Conservation (phyloP, 2,888 invertebrate genomes). For the Dryobotodes eremita region DNA sequence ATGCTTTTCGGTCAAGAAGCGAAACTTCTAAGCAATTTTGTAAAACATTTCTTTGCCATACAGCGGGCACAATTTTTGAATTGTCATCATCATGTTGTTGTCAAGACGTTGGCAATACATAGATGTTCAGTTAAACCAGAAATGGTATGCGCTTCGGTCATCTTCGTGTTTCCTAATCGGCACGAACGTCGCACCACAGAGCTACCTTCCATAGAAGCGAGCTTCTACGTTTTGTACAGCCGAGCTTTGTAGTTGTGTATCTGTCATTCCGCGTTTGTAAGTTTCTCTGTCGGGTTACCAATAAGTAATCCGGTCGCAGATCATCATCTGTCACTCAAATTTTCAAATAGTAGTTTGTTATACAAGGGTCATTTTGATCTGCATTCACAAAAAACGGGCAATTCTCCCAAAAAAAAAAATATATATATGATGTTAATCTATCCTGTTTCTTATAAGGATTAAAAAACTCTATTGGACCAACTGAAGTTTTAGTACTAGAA, state of each 20-base stretch:
- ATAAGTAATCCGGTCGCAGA: neutral
- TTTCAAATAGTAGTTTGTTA: too few relatives aligned
- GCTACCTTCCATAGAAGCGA: neutral
- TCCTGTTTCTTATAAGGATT: too few relatives aligned
- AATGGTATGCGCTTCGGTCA: too few relatives aligned
- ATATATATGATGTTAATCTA: too few relatives aligned
- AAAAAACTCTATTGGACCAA: too few relatives aligned
- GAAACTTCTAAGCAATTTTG: neutral
- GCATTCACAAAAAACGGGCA: too few relatives aligned
- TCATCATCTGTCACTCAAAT: too few relatives aligned
- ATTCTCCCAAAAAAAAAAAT: too few relatives aligned
- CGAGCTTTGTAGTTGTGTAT: neutral
- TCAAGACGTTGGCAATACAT: neutral
- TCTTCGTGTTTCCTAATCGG: neutral
- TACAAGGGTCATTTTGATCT: too few relatives aligned
- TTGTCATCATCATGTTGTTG: neutral
- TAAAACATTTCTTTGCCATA: neutral
- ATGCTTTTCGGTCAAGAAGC: neutral
- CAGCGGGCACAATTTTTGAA: neutral
- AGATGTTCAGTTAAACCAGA: neutral
- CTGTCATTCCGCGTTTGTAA: neutral
- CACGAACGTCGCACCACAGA: neutral
- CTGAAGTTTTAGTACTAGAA: too few relatives aligned
- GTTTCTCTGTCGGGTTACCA: neutral
- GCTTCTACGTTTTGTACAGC: neutral